Evolutionary conservation across 2,888 invertebrate species (phyloP).

Genomic region (Agriotes lineatus): DNA sequence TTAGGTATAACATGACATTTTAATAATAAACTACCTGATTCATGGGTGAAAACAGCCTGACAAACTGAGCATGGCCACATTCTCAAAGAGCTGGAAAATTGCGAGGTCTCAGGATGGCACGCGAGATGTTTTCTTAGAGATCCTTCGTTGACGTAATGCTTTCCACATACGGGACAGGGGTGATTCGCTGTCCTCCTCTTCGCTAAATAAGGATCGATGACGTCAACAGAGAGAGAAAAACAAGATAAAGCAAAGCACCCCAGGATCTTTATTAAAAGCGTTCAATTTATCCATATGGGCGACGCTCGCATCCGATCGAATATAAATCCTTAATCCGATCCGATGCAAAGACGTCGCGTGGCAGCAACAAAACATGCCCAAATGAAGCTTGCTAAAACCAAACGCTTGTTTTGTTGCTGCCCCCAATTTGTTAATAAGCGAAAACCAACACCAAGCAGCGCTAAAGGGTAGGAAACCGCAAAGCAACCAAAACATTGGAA

Average conservation of each 20-base stretch:
- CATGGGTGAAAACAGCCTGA: constrained; percentile 94
- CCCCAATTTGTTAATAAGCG: constrained; percentile 50
- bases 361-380: constrained; percentile 37
- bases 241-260: constrained; percentile 67
- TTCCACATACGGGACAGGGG: constrained; percentile 94
- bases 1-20: constrained; percentile 44
- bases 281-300: constrained; percentile 28
- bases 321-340: neutral
- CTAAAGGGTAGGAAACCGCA: constrained; percentile 57
- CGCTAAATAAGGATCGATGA: constrained; percentile 87
- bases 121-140: constrained; percentile 93
- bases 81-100: constrained; percentile 80
- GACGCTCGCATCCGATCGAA: neutral
- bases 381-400: too few species aligned
- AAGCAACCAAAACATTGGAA: constrained; percentile 54
- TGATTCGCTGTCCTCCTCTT: constrained; percentile 95
- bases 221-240: constrained; percentile 75
- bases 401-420: constrained; percentile 40
- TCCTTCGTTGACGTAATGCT: constrained; percentile 95
- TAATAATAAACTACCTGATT: constrained; percentile 79
- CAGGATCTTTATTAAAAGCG: constrained; percentile 58
- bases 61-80: constrained; percentile 98
- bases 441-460: constrained; percentile 54
- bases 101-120: constrained; percentile 90
- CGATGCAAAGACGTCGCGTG: constrained; percentile 18